These are phyloP conservation scores for Isaurus tuberculatus DNA, from an alignment of 92 coral and sea anemone genomes.

Conservation along the genomic window DNA sequence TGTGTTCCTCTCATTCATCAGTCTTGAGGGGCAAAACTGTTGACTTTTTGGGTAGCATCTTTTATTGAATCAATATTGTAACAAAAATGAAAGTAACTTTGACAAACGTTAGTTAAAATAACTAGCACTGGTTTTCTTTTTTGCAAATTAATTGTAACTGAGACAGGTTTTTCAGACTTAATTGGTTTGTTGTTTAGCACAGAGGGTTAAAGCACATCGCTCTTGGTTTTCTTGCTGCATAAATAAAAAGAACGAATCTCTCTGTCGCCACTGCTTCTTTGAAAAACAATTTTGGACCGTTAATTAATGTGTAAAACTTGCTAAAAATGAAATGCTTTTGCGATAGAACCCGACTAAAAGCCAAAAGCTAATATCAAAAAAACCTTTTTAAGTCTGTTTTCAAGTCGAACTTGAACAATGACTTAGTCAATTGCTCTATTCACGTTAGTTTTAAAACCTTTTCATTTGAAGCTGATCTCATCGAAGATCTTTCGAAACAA, in stretches of 20 bases:
- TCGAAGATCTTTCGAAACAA: not conserved
- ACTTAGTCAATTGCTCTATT: not conserved
- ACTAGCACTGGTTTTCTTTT: not conserved
- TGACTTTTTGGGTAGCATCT: not conserved
- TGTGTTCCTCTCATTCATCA: not conserved
- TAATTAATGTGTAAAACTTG: conserved; percentile 40
- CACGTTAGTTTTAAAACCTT: not conserved
- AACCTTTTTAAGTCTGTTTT: not conserved
- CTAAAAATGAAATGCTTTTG: conserved; percentile 24
- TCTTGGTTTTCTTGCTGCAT: not conserved
- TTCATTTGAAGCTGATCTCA: not conserved
- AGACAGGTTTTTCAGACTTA: not conserved
- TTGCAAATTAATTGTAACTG: not conserved
- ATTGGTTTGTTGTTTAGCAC: not conserved
- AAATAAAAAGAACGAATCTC: not conserved
- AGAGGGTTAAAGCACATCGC: not conserved
- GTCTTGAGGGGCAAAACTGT: not conserved
- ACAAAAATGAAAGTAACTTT: conserved; percentile 9
- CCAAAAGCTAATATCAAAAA: not conserved
- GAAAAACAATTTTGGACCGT: conserved; percentile 29
- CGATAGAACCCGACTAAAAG: not conserved
- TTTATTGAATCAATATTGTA: conserved; percentile 9
- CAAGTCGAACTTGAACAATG: not conserved
- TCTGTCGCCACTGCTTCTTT: not conserved
- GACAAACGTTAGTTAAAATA: not conserved